A percentile compares a stretch with the other conserved stretches of the same genome.
phyloP scores from a whole-genome alignment of 2,888 invertebrate species.

The Ligdia adustata region DNA sequence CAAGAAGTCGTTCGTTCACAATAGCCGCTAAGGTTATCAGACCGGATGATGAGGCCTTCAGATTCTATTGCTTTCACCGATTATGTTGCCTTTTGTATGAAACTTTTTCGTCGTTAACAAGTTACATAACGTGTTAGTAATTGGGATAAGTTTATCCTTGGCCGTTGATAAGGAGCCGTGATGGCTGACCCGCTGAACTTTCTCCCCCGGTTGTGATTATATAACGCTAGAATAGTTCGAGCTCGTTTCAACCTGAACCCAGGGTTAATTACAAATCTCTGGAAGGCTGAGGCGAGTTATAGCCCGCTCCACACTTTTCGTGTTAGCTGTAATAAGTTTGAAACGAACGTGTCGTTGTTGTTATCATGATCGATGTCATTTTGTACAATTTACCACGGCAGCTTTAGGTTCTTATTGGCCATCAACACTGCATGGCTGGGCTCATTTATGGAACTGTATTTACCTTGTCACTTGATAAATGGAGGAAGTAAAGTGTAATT shows the following conservation, averaged over 20 bases:
- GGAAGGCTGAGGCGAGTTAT: constrained; percentile 32
- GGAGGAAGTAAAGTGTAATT: constrained; percentile 29
- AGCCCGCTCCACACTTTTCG: constrained; percentile 15
- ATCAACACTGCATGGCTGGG: constrained; percentile 34
- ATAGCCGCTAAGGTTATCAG: constrained; percentile 77
- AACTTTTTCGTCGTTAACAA: constrained; percentile 52
- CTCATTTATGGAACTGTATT: constrained; percentile 27
- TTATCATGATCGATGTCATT: constrained; percentile 41
- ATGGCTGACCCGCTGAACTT: constrained; percentile 44
- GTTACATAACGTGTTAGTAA: constrained; percentile 57
- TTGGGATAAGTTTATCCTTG: constrained; percentile 51
- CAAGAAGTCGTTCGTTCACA: constrained; percentile 63
- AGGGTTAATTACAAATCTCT: constrained; percentile 51
- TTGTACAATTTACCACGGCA: constrained; percentile 40
- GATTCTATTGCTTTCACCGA: constrained; percentile 76
- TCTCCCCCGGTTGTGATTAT: constrained; percentile 47
- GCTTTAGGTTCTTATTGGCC: constrained; percentile 30
- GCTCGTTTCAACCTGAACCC: constrained; percentile 45
- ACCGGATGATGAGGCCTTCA: constrained; percentile 77
- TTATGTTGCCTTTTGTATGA: constrained; percentile 66
- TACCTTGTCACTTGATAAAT: constrained; percentile 39
- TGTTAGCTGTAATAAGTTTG: constrained; percentile 24
- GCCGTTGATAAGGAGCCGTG: constrained; percentile 39
- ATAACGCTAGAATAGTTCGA: constrained; percentile 40
- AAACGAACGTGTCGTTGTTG: constrained; percentile 35